Conservation (phyloP, 1,140 invertebrate species). For the Augochlora pura region DNA sequence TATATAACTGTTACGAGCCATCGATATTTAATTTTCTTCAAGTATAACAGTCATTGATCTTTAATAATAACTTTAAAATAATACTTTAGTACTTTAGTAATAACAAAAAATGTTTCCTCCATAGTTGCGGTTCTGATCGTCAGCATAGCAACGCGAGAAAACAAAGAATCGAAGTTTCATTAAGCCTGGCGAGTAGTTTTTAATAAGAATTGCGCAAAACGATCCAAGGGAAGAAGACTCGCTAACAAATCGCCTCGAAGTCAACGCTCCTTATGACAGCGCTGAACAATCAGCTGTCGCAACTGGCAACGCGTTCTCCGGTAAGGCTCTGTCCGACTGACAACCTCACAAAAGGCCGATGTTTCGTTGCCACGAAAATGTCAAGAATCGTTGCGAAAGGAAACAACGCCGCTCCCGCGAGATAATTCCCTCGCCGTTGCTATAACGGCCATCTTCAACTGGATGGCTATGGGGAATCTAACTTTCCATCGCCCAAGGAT, state of each 20-base stretch:
- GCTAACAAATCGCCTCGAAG: constrained; percentile 37
- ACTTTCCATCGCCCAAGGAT: no score
- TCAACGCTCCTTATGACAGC: constrained; percentile 47
- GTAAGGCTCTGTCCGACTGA: constrained; percentile 52
- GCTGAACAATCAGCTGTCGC: constrained; percentile 70
- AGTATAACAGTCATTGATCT: no score
- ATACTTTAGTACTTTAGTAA: no score
- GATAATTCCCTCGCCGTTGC: constrained; percentile 30
- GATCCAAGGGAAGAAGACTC: neutral
- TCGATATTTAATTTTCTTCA: no score
- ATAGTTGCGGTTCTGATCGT: no score
- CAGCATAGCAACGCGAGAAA: no score
- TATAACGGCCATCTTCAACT: constrained; percentile 15
- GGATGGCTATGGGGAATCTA: neutral
- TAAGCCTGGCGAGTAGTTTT: no score
- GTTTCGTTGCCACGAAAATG: constrained; percentile 69
- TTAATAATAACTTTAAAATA: no score
- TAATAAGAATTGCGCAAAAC: no score
- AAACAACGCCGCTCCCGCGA: constrained; percentile 38
- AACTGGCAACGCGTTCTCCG: constrained; percentile 42
- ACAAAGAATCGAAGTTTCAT: no score
- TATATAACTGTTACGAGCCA: no score
- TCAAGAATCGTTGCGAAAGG: constrained; percentile 71
- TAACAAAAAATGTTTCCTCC: no score
- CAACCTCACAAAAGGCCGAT: constrained; percentile 69